phyloP scores from a whole-genome alignment of 2,797 vertebrate genomes.

The Pantherophis alleghaniensis region DNA sequence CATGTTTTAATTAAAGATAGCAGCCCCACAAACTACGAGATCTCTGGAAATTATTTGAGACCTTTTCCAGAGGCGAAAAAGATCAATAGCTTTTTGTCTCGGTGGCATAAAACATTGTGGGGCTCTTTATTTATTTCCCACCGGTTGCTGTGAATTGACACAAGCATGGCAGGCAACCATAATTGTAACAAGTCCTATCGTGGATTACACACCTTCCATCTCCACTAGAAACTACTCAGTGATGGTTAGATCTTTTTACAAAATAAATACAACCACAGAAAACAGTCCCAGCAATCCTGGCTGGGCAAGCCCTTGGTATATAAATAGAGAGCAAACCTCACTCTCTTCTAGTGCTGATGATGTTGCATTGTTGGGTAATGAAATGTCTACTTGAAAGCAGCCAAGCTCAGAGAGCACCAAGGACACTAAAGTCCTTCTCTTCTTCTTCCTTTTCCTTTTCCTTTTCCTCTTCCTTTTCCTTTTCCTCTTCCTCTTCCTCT shows the following conservation, averaged over 20 bases:
- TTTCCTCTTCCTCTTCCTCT: too few species aligned
- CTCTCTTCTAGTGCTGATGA: not conserved
- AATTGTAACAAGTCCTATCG: constrained; percentile 28
- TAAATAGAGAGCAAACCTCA: not conserved
- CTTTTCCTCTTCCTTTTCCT: too few species aligned
- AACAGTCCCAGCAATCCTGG: not conserved
- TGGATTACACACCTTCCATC: constrained; percentile 24
- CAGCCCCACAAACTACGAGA: constrained; percentile 63
- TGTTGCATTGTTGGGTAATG: not conserved
- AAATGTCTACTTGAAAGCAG: not conserved
- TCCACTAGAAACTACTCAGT: not conserved
- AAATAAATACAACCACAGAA: not conserved
- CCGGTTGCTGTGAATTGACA: constrained; percentile 51
- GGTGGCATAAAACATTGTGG: constrained; percentile 69
- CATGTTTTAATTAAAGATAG: constrained; percentile 79
- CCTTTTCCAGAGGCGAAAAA: constrained; percentile 71
- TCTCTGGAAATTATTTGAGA: constrained; percentile 77
- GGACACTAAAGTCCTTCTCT: not conserved
- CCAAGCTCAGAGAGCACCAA: not conserved
- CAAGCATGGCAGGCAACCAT: constrained; percentile 35
- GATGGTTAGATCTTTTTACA: not conserved
- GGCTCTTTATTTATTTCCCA: constrained; percentile 67
- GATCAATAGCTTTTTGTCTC: constrained; percentile 75
- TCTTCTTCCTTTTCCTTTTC: not conserved
- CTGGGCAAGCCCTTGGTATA: not conserved